Evolutionary conservation across 2,113 vertebrate species (phyloP).

Genomic region (Aptenodytes patagonicus): DNA sequence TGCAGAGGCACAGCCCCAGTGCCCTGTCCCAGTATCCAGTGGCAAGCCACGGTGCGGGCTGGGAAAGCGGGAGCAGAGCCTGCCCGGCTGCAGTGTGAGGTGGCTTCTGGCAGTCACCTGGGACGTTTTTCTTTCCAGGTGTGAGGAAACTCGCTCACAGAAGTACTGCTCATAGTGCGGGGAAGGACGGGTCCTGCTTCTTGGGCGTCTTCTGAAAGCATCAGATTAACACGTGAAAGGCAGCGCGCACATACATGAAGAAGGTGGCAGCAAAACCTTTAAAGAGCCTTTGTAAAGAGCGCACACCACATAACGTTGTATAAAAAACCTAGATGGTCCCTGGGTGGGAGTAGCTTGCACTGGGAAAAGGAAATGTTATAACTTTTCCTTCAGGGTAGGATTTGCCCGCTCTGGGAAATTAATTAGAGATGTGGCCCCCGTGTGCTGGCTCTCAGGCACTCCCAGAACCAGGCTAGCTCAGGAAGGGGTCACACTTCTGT

Average conservation of each 20-base stretch:
- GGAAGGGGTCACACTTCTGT: not conserved
- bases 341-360: not conserved
- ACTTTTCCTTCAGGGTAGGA: not conserved
- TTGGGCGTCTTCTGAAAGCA: not conserved
- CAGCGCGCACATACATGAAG: accelerated
- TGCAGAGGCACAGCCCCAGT: not conserved
- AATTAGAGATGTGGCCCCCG: not conserved
- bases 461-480: not conserved
- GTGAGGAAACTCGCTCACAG: not conserved
- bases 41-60: not conserved
- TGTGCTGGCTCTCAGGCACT: not conserved
- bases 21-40: accelerated
- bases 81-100: not conserved
- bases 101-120: not conserved
- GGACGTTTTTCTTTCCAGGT: not conserved
- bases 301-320: accelerated
- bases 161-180: accelerated
- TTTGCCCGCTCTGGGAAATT: not conserved
- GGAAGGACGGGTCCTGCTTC: not conserved
- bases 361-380: not conserved
- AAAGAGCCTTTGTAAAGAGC: not conserved
- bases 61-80: not conserved
- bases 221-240: not conserved
- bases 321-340: not conserved
- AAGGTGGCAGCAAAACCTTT: not conserved